Base-by-base conservation (phyloP, 1,140 invertebrate genomes). In the Phenacoccus solenopsis region DNA sequence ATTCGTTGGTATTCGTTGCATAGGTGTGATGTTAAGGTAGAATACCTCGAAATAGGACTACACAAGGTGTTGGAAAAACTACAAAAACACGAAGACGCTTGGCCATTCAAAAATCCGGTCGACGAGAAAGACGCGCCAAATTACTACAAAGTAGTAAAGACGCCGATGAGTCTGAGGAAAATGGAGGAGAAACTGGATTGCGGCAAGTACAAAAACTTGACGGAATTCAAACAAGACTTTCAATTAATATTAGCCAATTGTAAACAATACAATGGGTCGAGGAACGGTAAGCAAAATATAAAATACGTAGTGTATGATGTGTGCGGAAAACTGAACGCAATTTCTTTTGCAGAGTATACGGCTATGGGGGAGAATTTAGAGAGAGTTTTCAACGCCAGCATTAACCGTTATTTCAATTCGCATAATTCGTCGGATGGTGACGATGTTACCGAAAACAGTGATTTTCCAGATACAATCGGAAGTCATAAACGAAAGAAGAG, bases 211-310 rank as follows among this genome's bases (percentile, higher is more conserved):
- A 84, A 86, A 28, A 88, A 84, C 72, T 86, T 90, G 72, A 83
- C 82, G 56, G 87, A 91, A 80, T 94, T 96, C 78, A 88, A 89
- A 76, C 84, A 84, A 1, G 93, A 96, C 80, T 94, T 96, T 79
- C 86, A 89, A 74, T 83, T 94, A 49, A 95, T 96, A 76, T 88
- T 95, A 12, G 90, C 93, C 74, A 96, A 96, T 78, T 96, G 93
- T 78, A 82, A 88, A 71, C 82, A 93, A 67, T 96, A 94, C 76
- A 95, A 96, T 85, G 93, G 93, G 35, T 87, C 88, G 73, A 88
- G 93, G 75, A 94, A 93, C 83, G 92, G 93, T 95, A 80, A 81
- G 80, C n/a, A n/a, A n/a, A n/a, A n/a, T n/a, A n/a, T n/a, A n/a
- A n/a, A n/a, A n/a, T 78, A 57, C 56, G 16, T 71, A 32, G 38